Base-by-base conservation (phyloP, 2,113 vertebrate species). In the Rhineura floridana region DNA sequence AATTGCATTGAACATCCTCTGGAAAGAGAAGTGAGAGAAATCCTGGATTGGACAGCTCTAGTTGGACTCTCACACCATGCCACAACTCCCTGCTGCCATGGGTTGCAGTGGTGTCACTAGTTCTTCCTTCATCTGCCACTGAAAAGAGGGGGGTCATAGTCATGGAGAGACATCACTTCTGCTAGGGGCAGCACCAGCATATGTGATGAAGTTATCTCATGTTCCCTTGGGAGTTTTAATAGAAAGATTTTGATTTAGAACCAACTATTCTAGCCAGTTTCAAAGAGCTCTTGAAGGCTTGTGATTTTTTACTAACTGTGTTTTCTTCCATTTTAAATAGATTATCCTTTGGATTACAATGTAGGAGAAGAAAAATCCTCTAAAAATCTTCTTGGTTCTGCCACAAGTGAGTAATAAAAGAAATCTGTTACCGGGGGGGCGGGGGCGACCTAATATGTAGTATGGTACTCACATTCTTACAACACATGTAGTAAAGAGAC, bases 301-400 rank as follows among this genome's bases (percentile, higher is more conserved):
- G 44, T 67, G 81, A 88, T 42, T 77, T 76, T 12, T 4, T 23
- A 44, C 4, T 79, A 75, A 69, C 81, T 33, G 80, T 1, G 0
- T 21, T 63, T 90, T 1, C 83, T 6, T 91, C 87, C n/a, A 86
- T 89, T 93, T 88, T 75, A 28, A 90, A 72, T 86, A 99, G 99
- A 99, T 96, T 99, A 98, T 94, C 98, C 98, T 0, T 94, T 98
- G 83, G 98, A 98, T 91, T 99, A 98, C 94, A 97, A 96, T 92
- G 98, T 97, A 3, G 96, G 97, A 42, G 99, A 99, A 93, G 99
- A 99, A 94, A 98, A 99, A 93, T 96, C 97, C 81, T 98, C 98
- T 39, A 99, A 99, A 96, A 99, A 99, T 95, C 96, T 99, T 86
- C 97, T 99, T 89, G 98, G 98, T 81, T 99, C 98, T 91, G 99